These are phyloP conservation scores for Mormyrus hasselquistii DNA, from an alignment of 2,797 vertebrate species.

Conservation along the genomic window DNA sequence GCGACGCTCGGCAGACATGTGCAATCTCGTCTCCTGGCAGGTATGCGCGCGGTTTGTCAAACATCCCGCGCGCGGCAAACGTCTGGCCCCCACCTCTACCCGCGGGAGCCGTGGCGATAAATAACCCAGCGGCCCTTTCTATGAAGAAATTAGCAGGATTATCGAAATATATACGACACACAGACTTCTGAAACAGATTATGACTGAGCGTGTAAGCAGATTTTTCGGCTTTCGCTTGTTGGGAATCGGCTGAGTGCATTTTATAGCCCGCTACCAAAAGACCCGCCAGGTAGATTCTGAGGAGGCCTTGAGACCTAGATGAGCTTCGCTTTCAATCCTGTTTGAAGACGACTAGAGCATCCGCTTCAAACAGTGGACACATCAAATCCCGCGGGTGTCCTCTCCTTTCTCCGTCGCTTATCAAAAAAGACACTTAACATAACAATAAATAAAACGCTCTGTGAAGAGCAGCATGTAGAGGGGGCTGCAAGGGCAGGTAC, in stretches of 20 bases:
- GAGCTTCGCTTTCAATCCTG: constrained; percentile 42
- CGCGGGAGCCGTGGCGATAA: not conserved
- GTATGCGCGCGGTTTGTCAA: constrained; percentile 39
- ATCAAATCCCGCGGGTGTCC: constrained; percentile 14
- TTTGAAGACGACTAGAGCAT: constrained; percentile 44
- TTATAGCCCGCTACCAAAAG: constrained; percentile 25
- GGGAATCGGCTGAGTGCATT: constrained; percentile 14
- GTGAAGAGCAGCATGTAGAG: constrained; percentile 27
- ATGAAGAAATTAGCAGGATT: constrained; percentile 20
- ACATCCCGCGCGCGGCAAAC: not conserved
- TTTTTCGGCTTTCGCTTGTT: not conserved
- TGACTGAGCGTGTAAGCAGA: not conserved
- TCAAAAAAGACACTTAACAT: constrained; percentile 34
- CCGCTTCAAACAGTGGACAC: constrained; percentile 45
- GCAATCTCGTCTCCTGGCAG: constrained; percentile 46
- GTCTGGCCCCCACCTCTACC: not conserved
- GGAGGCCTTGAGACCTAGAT: constrained; percentile 30
- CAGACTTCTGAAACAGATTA: constrained; percentile 13
- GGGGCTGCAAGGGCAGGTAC: constrained; percentile 25
- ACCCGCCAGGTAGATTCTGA: constrained; percentile 27
- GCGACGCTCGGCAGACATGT: constrained; percentile 38
- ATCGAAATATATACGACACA: not conserved
- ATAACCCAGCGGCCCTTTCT: constrained; percentile 24
- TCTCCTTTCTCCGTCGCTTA: not conserved
- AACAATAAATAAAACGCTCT: constrained; percentile 35